Base-by-base conservation (phyloP, 2,888 invertebrate species). In the Cybosia mesomella region DNA sequence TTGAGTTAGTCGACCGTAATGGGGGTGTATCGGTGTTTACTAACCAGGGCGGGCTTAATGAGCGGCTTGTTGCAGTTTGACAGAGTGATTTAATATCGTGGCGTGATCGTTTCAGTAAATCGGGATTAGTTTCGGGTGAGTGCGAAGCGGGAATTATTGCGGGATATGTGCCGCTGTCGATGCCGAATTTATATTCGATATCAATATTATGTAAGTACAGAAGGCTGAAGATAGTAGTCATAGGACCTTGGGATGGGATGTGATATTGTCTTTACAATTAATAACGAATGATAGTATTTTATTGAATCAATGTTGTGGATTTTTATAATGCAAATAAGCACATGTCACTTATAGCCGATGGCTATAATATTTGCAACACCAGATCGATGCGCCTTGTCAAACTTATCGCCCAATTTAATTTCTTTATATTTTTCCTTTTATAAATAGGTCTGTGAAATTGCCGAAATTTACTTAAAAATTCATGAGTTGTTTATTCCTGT, bases 41-140 rank as follows among this genome's bases (percentile, higher is more conserved):
- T 83, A 86, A 86, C 86, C 82, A 83, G 86, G 86, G 85, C 83
- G 84, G 87, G 85, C 86, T 89, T 93, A 94, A 92, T 93, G 92
- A 92, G 90, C 85, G 89, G 90, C 90, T 90, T 89, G 92, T 91
- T 91, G 91, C 91, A 92, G 90, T 92, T 90, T 92, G 92, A 94
- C 93, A 91, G 88, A 90, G 91, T 93, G 92, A 94, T 93, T 92
- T 93, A 93, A 91, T 92, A 91, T 90, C 87, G 89, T 76, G 75
- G 82, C 89, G 85, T 87, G 90, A 91, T 92, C 90, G 92, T 91
- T 92, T 89, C 91, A 91, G 87, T 91, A 91, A 91, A 91, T 91
- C 91, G 90, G 91, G 90, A 91, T 92, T 92, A 91, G 89, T 89
- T 87, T 82, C 86, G 89, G 87, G 85, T 84, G 87, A 86, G 87